Evolutionary conservation across 2,888 invertebrate genomes (phyloP), one percentile per base, ranked within the genome.

Genomic region (Cecidostiba fungosa): DNA sequence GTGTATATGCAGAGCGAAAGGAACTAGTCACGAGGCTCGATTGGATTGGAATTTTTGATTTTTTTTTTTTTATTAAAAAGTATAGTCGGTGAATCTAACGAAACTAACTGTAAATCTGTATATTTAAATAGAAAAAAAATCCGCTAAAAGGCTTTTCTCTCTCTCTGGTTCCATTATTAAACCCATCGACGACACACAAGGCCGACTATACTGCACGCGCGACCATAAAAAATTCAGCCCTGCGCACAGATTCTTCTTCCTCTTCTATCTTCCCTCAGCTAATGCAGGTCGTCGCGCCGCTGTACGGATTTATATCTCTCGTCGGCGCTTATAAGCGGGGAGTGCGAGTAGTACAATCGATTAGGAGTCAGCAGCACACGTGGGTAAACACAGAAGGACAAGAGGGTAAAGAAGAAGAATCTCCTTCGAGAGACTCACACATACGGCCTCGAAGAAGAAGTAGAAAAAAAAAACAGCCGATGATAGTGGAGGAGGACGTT

Each of bases 351-450:
- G 10, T 26, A 66, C 12, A 66, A n/a, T 66, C 66, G 26, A 66
- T 66, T 66, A 66, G 29, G 29, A 3, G 12, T 29, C 12, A 26
- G 26, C 16, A n/a, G n/a, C n/a, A n/a, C 54, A 54, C 54, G 29
- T 66, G 66, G 2, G 66, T n/a, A 62, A 23, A 62, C 23, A 10
- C 26, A 10, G 10, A 19, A 62, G 62, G 10, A 62, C 23, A 23
- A n/a, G 19, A 66, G 66, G 66, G n/a, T 66, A 66, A 66, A 26
- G 66, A 66, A 66, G 66, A 66, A 66, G 66, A 14, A 66, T 66
- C 29, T 66, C 29, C 66, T 66, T 29, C 26, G 66, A 26, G 66
- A 66, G 23, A 19, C 12, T 3, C 12, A 29, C 29, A 47, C 12
- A n/a, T 54, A n/a, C 5, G n/a, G n/a, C 23, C 59, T 59, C 59